Conservation (phyloP, 2,113 vertebrate species). For the Dromaius novaehollandiae region DNA sequence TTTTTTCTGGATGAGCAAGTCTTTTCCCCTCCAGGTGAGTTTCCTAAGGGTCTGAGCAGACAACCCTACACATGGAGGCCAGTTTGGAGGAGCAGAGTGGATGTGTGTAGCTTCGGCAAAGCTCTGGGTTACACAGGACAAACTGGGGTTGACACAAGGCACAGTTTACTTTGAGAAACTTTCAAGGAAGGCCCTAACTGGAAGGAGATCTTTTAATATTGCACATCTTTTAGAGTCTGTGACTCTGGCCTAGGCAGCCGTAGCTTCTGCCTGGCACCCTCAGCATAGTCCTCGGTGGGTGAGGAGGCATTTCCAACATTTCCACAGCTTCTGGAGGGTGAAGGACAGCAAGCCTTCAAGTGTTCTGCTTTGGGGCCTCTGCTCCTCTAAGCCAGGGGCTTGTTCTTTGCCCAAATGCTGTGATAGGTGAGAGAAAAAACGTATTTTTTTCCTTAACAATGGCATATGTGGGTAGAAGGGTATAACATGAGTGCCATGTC, state of each 20-base stretch:
- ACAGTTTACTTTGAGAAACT: fast-evolving
- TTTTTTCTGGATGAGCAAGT: fast-evolving
- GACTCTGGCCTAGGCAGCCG: neutral
- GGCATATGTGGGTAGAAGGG: neutral
- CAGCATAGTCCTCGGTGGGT: fast-evolving
- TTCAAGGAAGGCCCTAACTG: neutral
- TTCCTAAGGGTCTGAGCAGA: neutral
- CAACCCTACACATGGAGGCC: fast-evolving
- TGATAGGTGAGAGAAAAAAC: fast-evolving
- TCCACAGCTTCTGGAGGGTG: neutral
- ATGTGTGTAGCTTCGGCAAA: fast-evolving
- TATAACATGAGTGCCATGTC: no score
- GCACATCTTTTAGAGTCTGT: fast-evolving
- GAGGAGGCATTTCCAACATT: neutral
- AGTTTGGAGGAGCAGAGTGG: neutral
- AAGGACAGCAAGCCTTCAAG: fast-evolving
- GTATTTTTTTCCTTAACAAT: neutral
- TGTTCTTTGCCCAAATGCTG: fast-evolving
- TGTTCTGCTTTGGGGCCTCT: fast-evolving
- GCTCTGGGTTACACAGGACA: fast-evolving
- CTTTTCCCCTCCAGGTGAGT: fast-evolving
- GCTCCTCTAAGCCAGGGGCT: fast-evolving
- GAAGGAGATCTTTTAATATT: neutral
- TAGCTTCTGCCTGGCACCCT: neutral
- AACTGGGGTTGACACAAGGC: fast-evolving